Evolutionary conservation across 2,113 vertebrate species (phyloP).

Genomic region (Pseudonaja textilis): DNA sequence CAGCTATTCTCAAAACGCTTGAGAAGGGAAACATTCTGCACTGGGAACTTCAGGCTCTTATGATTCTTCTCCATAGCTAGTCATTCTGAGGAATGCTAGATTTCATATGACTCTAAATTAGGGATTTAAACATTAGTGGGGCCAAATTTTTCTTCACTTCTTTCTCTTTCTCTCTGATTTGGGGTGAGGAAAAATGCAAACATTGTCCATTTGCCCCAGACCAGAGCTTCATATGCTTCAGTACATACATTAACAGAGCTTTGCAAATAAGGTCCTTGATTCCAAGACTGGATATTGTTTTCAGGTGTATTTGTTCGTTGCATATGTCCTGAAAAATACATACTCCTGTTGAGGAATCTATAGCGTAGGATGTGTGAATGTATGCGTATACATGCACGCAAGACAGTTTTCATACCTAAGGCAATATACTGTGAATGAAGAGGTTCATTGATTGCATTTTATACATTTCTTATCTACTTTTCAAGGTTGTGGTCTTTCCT

Average conservation of each 20-base stretch:
- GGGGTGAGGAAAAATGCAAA: background rate
- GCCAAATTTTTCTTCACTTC: background rate
- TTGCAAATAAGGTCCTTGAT: background rate
- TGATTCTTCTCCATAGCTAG: background rate
- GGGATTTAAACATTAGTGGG: background rate
- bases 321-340: background rate
- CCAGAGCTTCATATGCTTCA: background rate
- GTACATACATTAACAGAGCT: background rate
- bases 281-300: background rate
- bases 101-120: background rate
- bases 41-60: background rate
- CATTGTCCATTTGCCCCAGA: background rate
- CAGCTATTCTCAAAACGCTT: slow-evolving; percentile 1
- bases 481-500: background rate
- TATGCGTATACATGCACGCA: background rate
- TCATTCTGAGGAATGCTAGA: background rate
- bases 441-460: background rate
- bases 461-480: background rate
- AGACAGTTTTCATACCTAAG: background rate
- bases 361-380: background rate
- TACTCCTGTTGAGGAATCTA: background rate
- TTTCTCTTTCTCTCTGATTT: background rate
- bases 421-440: background rate
- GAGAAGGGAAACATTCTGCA: background rate
- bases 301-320: background rate